phyloP scores from a whole-genome alignment of 2,888 invertebrate genomes.

The Dichetophora obliterata region DNA sequence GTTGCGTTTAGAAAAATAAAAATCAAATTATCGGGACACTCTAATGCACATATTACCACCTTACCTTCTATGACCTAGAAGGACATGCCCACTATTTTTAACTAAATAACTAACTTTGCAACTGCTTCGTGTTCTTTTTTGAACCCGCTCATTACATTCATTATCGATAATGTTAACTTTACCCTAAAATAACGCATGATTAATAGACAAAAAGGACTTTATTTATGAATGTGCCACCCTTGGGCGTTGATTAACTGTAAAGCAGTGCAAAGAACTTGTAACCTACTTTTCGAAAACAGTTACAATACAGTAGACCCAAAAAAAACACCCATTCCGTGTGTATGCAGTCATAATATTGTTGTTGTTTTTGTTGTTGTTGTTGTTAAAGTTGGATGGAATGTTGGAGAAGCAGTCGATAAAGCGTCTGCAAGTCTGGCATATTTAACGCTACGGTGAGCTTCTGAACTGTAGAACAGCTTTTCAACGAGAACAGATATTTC shows the following conservation, averaged over 20 bases:
- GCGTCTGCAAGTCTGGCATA: slow-evolving; percentile 12
- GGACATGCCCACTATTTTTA: background rate
- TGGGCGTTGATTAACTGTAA: background rate
- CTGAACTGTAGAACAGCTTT: background rate
- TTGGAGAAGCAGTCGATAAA: background rate
- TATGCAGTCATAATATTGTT: too few species aligned
- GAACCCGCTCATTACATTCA: background rate
- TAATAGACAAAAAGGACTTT: background rate
- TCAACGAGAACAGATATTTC: too few species aligned
- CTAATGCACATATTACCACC: too few species aligned
- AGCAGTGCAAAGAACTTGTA: slow-evolving; percentile 8
- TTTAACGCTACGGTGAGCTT: background rate
- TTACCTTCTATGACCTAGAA: background rate
- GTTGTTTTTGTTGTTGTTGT: too few species aligned
- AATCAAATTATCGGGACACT: too few species aligned
- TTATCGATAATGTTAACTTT: background rate
- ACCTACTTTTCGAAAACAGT: background rate
- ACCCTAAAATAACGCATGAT: background rate
- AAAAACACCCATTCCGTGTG: too few species aligned
- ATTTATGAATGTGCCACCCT: background rate
- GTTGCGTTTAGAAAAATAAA: too few species aligned
- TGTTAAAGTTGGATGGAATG: too few species aligned
- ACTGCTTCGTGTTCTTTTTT: background rate
- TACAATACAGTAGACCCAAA: background rate
- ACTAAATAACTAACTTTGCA: background rate